A percentile compares a stretch with the other conserved stretches of the same genome.
These are phyloP conservation scores for Manduca sexta DNA, from an alignment of 1,140 invertebrate genomes.

Conservation along the genomic window DNA sequence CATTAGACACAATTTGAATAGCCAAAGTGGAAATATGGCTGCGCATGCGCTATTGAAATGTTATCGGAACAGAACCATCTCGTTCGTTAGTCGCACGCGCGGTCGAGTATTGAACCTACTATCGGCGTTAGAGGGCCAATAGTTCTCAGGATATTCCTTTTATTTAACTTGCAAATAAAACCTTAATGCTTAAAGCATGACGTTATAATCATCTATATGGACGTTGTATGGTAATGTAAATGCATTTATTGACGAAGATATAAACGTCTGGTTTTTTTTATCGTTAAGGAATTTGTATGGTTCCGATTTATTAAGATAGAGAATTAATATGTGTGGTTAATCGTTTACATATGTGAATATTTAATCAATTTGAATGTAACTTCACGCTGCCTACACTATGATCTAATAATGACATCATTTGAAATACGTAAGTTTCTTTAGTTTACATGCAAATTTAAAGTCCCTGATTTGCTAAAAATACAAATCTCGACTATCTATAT, in stretches of 20 bases:
- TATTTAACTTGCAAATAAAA: constrained; percentile 8
- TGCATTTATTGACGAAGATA: no score
- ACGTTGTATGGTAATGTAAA: no score
- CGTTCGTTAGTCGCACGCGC: constrained; percentile 46
- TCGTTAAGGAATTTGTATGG: no score
- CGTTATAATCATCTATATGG: no score
- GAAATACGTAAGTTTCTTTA: no score
- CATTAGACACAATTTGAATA: neutral
- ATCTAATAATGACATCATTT: no score
- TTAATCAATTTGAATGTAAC: no score
- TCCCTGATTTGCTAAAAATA: neutral
- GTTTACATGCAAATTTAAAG: neutral
- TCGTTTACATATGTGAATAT: no score
- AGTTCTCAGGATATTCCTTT: constrained; percentile 13
- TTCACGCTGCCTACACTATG: no score
- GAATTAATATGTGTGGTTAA: no score
- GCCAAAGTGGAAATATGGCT: neutral
- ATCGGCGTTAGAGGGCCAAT: constrained; percentile 48
- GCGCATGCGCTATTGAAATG: constrained; percentile 46
- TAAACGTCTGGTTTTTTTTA: no score
- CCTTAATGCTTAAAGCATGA: neutral
- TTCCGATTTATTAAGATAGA: no score
- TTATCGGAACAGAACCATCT: constrained; percentile 45
- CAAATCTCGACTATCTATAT: neutral
- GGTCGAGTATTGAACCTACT: constrained; percentile 46